These are phyloP conservation scores for Cyprinodon diabolis DNA, from an alignment of 2,797 vertebrate genomes.

Conservation along the genomic window DNA sequence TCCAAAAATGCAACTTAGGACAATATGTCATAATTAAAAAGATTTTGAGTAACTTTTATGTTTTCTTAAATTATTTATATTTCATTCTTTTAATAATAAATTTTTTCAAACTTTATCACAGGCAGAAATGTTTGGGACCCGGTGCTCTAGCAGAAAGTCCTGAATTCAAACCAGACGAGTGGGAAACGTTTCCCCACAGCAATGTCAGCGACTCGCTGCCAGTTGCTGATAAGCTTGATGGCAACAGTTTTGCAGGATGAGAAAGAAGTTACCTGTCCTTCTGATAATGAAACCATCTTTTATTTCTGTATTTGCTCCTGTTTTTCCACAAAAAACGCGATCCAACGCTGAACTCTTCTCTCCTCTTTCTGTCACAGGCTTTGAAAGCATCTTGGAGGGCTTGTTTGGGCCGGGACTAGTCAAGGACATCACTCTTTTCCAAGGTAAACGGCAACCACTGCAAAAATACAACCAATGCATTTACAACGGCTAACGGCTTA, in stretches of 20 bases:
- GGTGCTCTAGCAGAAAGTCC: neutral
- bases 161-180: too few relatives aligned
- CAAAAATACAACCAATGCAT: neutral
- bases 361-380: slow-evolving; percentile 83
- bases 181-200: neutral
- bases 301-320: neutral
- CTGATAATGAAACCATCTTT: neutral
- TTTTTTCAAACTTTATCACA: too few relatives aligned
- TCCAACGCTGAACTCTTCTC: neutral
- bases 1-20: too few relatives aligned
- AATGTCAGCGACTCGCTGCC: neutral
- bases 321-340: neutral
- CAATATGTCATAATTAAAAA: too few relatives aligned
- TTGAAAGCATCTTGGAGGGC: slow-evolving; percentile 99
- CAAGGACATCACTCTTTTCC: slow-evolving; percentile 93
- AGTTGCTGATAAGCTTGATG: neutral
- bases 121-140: too few relatives aligned
- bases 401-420: slow-evolving; percentile 96
- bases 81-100: too few relatives aligned
- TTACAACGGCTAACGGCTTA: neutral
- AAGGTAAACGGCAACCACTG: slow-evolving; percentile 82
- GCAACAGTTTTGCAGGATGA: neutral
- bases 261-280: neutral
- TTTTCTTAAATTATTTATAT: too few relatives aligned
- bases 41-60: too few relatives aligned